phyloP scores from a whole-genome alignment of 2,113 vertebrate species.

The Toxotes chatareus region DNA sequence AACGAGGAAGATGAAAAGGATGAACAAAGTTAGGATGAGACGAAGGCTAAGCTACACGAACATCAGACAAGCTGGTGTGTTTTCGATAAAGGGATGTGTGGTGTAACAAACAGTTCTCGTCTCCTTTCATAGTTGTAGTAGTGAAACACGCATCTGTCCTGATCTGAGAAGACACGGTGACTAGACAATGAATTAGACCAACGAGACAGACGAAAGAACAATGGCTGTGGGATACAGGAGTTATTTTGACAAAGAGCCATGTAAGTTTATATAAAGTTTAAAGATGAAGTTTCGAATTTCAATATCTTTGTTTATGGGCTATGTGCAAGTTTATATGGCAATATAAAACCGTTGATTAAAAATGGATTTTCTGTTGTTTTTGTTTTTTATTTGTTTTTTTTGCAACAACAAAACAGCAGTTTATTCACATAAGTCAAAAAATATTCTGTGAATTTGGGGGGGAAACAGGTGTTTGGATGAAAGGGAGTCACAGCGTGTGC shows the following conservation, averaged over 20 bases:
- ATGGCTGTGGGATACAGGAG: conserved; percentile 24
- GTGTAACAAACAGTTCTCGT: conserved; percentile 52
- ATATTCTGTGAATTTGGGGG: neutral
- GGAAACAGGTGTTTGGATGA: conserved; percentile 13
- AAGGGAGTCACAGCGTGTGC: conserved; percentile 26
- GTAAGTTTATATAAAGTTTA: conserved; percentile 16
- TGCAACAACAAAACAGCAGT: neutral
- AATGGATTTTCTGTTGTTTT: neutral
- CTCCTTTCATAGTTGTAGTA: conserved; percentile 51
- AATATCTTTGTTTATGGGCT: neutral
- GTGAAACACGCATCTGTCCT: conserved; percentile 54
- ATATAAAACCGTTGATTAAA: neutral
- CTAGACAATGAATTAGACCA: conserved; percentile 54
- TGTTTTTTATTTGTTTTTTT: neutral
- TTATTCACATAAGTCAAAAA: neutral
- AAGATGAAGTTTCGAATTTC: conserved; percentile 8
- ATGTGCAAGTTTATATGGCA: neutral
- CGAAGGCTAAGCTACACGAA: conserved; percentile 64
- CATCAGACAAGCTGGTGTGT: conserved; percentile 62
- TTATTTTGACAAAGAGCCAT: conserved; percentile 27
- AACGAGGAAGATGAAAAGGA: conserved; percentile 69
- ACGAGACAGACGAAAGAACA: conserved; percentile 40
- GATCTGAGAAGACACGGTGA: conserved; percentile 57
- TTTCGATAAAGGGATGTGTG: conserved; percentile 54
- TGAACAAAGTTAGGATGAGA: conserved; percentile 72